These are phyloP conservation scores for Pavo muticus DNA, from an alignment of 2,113 vertebrate species.

Conservation along the genomic window DNA sequence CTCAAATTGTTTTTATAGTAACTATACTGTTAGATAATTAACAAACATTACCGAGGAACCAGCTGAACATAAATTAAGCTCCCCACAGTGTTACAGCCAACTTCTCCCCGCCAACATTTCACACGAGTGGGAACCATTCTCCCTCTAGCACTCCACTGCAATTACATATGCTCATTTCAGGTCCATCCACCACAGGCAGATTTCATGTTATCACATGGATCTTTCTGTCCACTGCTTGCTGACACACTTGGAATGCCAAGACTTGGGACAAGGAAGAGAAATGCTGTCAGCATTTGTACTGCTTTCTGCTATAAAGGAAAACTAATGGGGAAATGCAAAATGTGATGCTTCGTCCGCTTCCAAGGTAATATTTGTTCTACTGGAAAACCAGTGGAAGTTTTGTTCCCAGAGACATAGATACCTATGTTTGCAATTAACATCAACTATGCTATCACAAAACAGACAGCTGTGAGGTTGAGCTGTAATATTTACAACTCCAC, in stretches of 20 bases:
- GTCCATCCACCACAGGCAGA: not conserved
- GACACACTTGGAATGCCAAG: not conserved
- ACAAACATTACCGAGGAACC: not conserved
- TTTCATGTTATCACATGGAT: not conserved
- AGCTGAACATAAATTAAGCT: not conserved
- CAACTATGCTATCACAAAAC: not conserved
- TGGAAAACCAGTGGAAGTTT: not conserved
- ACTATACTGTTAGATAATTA: not conserved
- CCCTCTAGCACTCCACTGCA: not conserved
- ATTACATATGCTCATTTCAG: not conserved
- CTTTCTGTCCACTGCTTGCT: not conserved
- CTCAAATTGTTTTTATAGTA: not conserved
- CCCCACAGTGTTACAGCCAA: not conserved
- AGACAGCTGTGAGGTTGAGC: not conserved
- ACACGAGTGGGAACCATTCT: not conserved
- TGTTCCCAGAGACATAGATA: not conserved
- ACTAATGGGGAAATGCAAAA: not conserved
- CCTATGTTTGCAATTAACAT: not conserved
- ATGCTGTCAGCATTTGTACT: too few relatives aligned
- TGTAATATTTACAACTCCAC: not conserved
- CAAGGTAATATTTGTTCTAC: not conserved
- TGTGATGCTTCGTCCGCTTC: not conserved
- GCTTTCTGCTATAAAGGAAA: not conserved
- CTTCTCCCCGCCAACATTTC: not conserved
- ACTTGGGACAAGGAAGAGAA: not conserved